Conservation (phyloP, 2,113 vertebrate genomes). For the Pipra filicauda region DNA sequence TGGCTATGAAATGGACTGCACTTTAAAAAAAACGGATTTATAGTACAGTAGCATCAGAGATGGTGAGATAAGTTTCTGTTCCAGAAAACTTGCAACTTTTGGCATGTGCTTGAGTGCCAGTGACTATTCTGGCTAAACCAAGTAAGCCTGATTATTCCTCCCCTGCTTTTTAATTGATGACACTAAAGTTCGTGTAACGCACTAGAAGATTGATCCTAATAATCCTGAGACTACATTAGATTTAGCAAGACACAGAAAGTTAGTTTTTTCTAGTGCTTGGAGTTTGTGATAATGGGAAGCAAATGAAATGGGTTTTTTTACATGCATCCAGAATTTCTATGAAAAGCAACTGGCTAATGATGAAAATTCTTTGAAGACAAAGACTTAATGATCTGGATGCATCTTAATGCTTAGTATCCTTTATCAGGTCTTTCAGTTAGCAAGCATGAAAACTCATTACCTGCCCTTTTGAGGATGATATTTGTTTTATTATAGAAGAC, state of each 20-base stretch:
- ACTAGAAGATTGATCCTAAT: neutral
- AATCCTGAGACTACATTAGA: neutral
- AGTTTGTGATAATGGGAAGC: neutral
- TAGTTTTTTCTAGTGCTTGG: neutral
- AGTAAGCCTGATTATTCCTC: neutral
- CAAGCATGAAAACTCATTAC: neutral
- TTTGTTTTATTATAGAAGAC: neutral
- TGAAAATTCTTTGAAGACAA: neutral
- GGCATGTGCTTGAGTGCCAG: neutral
- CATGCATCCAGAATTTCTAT: neutral
- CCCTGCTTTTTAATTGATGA: neutral
- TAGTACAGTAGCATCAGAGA: neutral
- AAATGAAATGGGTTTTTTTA: neutral
- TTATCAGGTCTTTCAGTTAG: neutral
- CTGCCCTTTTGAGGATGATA: neutral
- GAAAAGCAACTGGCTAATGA: neutral
- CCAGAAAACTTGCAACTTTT: neutral
- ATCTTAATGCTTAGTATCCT: neutral
- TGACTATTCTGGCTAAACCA: neutral
- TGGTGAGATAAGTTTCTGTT: neutral
- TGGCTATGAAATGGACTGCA: neutral
- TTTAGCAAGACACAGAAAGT: neutral
- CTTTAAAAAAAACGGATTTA: neutral
- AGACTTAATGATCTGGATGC: neutral
- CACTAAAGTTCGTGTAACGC: neutral